These are phyloP conservation scores for Omphaloscelis lunosa DNA, from an alignment of 2,888 invertebrate genomes.

Conservation along the genomic window DNA sequence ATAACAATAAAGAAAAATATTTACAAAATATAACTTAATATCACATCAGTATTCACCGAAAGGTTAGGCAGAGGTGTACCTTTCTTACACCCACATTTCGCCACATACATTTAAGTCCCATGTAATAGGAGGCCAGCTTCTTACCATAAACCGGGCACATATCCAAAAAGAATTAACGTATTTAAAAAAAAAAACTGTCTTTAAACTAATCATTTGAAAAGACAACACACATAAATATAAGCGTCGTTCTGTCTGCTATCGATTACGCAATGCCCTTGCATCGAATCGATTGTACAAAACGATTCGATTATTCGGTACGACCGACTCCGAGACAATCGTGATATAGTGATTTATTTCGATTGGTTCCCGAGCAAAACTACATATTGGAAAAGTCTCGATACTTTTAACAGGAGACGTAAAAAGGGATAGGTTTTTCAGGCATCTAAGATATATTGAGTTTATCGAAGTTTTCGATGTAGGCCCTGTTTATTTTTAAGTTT, in stretches of 20 bases:
- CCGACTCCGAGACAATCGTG: conserved; percentile 62
- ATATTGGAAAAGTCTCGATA: conserved; percentile 68
- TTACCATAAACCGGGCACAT: not conserved
- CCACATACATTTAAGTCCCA: not conserved
- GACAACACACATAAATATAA: conserved; percentile 33
- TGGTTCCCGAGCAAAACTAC: conserved; percentile 67
- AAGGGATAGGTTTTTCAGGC: conserved; percentile 55
- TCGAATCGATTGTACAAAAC: conserved; percentile 63
- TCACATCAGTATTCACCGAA: not conserved
- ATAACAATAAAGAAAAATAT: no score
- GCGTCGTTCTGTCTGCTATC: conserved; percentile 54
- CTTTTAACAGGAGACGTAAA: conserved; percentile 59
- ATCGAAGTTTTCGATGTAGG: conserved; percentile 28
- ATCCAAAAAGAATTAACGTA: not conserved
- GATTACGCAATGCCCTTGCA: conserved; percentile 70
- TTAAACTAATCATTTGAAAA: conserved; percentile 27
- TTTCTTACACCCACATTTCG: not conserved
- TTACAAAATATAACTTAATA: no score
- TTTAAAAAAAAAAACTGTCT: not conserved
- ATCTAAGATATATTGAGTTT: conserved; percentile 61
- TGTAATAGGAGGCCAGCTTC: no score
- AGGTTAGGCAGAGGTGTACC: not conserved
- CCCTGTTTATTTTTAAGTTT: conserved; percentile 52
- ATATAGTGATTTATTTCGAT: conserved; percentile 71
- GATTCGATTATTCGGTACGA: conserved; percentile 69